Base-by-base conservation (phyloP, 2,113 vertebrate species). In the Bungarus multicinctus region DNA sequence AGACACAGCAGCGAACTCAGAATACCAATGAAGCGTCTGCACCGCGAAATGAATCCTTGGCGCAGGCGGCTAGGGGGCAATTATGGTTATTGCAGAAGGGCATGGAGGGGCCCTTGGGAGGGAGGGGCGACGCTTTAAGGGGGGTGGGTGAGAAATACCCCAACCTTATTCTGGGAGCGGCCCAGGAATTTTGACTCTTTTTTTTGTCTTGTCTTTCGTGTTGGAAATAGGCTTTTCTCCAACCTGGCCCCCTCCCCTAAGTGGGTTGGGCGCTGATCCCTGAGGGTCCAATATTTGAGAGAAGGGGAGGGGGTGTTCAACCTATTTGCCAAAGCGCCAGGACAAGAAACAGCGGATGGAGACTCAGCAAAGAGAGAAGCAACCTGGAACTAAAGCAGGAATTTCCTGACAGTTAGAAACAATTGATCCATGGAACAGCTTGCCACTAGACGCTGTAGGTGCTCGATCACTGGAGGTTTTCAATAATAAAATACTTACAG, bases 1-100 rank as follows among this genome's bases (percentile, higher is more conserved):
- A 97, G 97, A 97, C 97, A 93, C 34, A 7, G 95, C 43, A 1
- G 93, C 93, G 93, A 14, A 47, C 92, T 3, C 93, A 50, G 97
- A 96, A 97, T 97, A 97, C 95, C 96, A 97, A 97, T 97, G 97
- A 97, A 93, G 96, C 94, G 92, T 93, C 95, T 96, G 96, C 96
- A 7, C 96, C 96, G 96, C 95, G 92, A 95, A 95, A 95, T 95
- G 96, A 95, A 96, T 94, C 60, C 90, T 96, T 47, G 96, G 96
- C 92, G 93, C 95, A 96, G 95, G 96, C 96, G 94, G 93, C 96
- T 94, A 93, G 97, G 95, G 96, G 95, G 95, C 96, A 94, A 97
- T 96, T 95, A 96, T 94, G 95, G 96, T 95, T 95, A 94, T 96
- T 96, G 96, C 96, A 90, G 94, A 92, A 93, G 92, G 2, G 50